Percentiles rank a stretch among this genome's conserved stretches.
Conservation (phyloP, 64 coral and sea anemone genomes). For the Hydrozoanthus tunicans region DNA sequence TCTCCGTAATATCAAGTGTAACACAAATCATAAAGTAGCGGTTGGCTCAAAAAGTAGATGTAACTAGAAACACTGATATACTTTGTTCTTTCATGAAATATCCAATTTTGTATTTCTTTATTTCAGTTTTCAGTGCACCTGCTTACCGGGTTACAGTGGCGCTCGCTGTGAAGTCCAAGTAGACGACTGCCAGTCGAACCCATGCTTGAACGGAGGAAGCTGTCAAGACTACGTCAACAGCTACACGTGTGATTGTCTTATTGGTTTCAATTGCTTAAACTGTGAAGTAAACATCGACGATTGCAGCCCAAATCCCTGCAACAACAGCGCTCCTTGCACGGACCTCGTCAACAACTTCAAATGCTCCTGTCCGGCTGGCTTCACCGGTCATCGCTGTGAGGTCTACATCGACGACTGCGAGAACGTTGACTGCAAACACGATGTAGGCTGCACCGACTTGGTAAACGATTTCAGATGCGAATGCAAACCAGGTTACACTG, state of each 20-base stretch:
- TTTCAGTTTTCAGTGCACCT: background rate
- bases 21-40: too few relatives aligned
- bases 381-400: background rate
- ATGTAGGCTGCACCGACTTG: slow-evolving; percentile 19
- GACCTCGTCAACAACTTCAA: background rate
- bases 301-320: slow-evolving; percentile 17
- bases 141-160: background rate
- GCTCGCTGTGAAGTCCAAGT: slow-evolving; percentile 27
- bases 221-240: slow-evolving; percentile 55
- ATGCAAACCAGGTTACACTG: slow-evolving; percentile 35
- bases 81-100: too few relatives aligned
- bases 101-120: background rate
- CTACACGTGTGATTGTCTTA: slow-evolving; percentile 56
- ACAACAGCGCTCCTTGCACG: slow-evolving; percentile 33
- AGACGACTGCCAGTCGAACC: slow-evolving; percentile 44
- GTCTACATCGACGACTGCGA: slow-evolving; percentile 50
- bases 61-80: too few relatives aligned
- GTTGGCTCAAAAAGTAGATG: too few relatives aligned
- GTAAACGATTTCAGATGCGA: slow-evolving; percentile 38
- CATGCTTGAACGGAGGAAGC: slow-evolving; percentile 53
- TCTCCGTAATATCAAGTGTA: too few relatives aligned
- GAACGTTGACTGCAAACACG: slow-evolving; percentile 10
- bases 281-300: slow-evolving; percentile 54
- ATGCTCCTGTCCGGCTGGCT: slow-evolving; percentile 45
- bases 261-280: slow-evolving; percentile 45